Percentiles rank a stretch among this genome's conserved stretches.
phyloP scores from a whole-genome alignment of 2,113 vertebrate genomes.

The Delphinus delphis region DNA sequence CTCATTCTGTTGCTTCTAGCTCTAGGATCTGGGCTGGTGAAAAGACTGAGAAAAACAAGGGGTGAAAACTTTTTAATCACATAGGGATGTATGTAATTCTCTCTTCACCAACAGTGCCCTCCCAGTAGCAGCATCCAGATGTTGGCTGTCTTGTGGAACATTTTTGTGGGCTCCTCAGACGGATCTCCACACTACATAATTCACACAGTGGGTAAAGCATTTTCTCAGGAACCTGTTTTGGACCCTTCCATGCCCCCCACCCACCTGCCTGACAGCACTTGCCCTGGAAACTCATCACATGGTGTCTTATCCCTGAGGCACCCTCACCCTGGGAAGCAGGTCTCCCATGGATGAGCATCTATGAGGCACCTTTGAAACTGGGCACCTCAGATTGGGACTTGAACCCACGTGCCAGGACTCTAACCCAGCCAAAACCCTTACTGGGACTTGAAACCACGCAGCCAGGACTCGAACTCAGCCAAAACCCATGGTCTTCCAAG shows the following conservation, averaged over 20 bases:
- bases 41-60: neutral
- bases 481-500: no score
- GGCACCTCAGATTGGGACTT: no score
- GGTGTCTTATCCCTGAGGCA: neutral
- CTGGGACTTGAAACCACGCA: no score
- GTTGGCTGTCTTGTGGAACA: neutral
- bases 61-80: neutral
- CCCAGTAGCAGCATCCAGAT: neutral
- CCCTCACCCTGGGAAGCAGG: no score
- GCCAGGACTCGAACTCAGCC: no score
- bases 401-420: no score
- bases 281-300: neutral
- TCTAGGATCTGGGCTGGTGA: neutral
- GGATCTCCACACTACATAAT: neutral
- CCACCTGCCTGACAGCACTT: neutral
- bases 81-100: neutral
- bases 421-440: no score
- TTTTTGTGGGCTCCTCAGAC: neutral
- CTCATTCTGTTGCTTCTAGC: neutral
- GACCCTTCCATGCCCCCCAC: accelerated
- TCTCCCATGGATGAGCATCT: neutral
- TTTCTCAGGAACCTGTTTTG: neutral
- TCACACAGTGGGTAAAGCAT: neutral
- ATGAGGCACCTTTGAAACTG: neutral
- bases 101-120: neutral